phyloP scores from a whole-genome alignment of 2,888 invertebrate species.

The Acanthosepion pharaonis region DNA sequence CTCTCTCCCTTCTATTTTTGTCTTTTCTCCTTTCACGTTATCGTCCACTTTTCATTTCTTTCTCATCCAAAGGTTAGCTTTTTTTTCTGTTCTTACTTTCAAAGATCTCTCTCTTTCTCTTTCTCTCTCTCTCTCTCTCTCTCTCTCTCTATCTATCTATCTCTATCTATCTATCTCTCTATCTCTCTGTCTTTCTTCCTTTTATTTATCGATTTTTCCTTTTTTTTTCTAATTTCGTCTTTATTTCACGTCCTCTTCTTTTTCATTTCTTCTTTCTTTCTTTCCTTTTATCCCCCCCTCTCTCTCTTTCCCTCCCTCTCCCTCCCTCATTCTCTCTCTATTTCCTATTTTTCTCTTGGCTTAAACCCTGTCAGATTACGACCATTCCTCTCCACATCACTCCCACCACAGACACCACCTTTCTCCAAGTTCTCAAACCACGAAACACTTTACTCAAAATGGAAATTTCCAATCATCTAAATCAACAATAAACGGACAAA shows the following conservation, averaged over 20 bases:
- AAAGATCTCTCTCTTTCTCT: too few relatives aligned
- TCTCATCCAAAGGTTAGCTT: too few relatives aligned
- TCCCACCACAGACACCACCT: background rate
- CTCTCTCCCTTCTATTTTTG: too few relatives aligned
- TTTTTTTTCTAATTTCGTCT: background rate
- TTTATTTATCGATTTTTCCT: background rate
- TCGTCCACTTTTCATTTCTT: too few relatives aligned
- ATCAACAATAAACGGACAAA: background rate
- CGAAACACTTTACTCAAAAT: background rate
- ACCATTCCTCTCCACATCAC: too few relatives aligned
- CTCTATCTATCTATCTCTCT: too few relatives aligned
- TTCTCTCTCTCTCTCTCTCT: background rate
- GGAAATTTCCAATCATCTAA: slow-evolving; percentile 2
- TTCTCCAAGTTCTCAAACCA: background rate
- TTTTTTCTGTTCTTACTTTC: too few relatives aligned
- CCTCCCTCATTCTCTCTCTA: background rate
- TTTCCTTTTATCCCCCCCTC: background rate
- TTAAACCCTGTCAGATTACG: too few relatives aligned
- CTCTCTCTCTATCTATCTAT: too few relatives aligned
- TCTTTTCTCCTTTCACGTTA: too few relatives aligned
- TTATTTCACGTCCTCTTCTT: rapidly evolving
- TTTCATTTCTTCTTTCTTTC: background rate
- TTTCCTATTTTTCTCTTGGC: too few relatives aligned
- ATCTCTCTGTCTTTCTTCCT: background rate
- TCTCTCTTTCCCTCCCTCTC: background rate